Evolutionary conservation across 2,888 invertebrate species (phyloP), one percentile per base, ranked within the genome.

Genomic region (Drosophila ustulata): DNA sequence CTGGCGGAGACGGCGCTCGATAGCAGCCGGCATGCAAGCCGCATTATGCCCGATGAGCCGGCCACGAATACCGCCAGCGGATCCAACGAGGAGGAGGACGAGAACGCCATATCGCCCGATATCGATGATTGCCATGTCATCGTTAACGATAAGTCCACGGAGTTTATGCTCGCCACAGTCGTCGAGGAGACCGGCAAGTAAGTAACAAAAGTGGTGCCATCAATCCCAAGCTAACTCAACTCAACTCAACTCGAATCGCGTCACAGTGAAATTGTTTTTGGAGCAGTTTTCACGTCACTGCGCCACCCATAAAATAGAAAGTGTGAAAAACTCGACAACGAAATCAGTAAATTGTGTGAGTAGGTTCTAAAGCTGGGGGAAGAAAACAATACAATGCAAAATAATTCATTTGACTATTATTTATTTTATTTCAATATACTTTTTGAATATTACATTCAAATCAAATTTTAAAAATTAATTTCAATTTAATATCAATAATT

Each of bases 1-100:
- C 93, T 97, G 89, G 96, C 96, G 43, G 97, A 97, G 93, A 97
- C 97, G 39, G 95, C 95, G 45, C 92, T 96, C 73, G 93, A 92
- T 69, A 92, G 90, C 76, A 90, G 91, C 74, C 88, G 90, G 66
- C 90, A 91, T 63, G 94, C 94, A 26, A 91, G 92, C 32, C 93
- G 93, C 65, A 94, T 94, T 50, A 91, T 94, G 71, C 93, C 95
- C 18, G 95, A 95, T 78, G 97, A 97, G 91, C 94, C 96, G 89
- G 96, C 97, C 55, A 97, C 97, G 18, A 97, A 97, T 91, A 97
- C 97, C 7, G 97, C 97, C 9, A 97, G 97, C 4, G 97, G 97
- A 7, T 97, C 97, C 89, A 97, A 97, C 90, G 97, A 97, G 88
- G 96, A 97, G 72, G 96, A 96, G 75, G 96, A 96, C 77, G 95